Evolutionary conservation across 2,797 vertebrate species (phyloP).

Genomic region (Pyrocephalus nanus): DNA sequence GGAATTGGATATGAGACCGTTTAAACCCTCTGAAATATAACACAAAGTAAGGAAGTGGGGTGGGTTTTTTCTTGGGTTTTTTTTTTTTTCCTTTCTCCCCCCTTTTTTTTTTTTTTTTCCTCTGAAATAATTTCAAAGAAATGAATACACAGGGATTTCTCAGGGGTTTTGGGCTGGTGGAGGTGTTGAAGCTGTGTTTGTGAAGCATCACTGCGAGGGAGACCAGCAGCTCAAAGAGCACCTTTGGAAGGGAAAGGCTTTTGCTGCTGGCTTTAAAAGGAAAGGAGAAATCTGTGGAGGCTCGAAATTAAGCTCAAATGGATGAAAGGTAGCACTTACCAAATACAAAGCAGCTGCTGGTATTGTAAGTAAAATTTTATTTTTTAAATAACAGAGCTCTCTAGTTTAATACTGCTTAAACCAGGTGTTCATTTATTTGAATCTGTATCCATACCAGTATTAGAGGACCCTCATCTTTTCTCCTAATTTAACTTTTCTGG

Average conservation of each 20-base stretch:
- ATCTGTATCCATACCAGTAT: rapidly evolving
- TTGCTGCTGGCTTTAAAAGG: neutral
- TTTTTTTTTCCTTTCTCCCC: neutral
- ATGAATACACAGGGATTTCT: slow-evolving; percentile 28
- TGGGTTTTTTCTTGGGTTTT: neutral
- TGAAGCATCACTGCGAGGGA: neutral
- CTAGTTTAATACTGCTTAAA: neutral
- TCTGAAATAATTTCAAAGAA: slow-evolving; percentile 49
- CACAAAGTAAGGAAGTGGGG: slow-evolving; percentile 75
- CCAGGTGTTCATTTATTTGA: neutral
- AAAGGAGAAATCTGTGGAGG: slow-evolving; percentile 2
- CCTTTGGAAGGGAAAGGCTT: neutral
- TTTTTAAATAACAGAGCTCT: neutral
- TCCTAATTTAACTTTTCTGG: neutral
- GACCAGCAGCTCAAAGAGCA: neutral
- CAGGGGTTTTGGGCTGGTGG: slow-evolving; percentile 7
- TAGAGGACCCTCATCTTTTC: neutral
- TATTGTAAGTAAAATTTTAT: slow-evolving; percentile 59
- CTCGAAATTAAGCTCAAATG: neutral
- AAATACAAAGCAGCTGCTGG: neutral
- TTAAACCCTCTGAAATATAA: slow-evolving; percentile 83
- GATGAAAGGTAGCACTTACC: neutral
- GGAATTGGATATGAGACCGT: slow-evolving; percentile 85
- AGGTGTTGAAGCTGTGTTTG: slow-evolving; percentile 23
- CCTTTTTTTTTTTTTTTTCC: neutral